phyloP scores from a whole-genome alignment of 2,888 invertebrate species.

The Synergus japonicus region DNA sequence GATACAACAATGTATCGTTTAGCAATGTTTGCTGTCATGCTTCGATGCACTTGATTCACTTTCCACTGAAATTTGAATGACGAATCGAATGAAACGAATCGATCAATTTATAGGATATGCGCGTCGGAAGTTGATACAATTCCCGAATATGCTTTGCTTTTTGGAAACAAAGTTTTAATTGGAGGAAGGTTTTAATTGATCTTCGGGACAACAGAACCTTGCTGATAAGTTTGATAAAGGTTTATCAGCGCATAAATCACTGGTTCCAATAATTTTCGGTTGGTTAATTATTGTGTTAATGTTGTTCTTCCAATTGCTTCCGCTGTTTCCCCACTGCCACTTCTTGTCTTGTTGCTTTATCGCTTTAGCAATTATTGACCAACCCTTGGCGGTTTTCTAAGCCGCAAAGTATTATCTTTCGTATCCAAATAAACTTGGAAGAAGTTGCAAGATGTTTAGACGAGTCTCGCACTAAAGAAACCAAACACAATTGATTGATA shows the following conservation, averaged over 20 bases:
- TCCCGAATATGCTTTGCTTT: not conserved
- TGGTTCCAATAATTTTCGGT: not conserved
- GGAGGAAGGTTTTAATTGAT: not conserved
- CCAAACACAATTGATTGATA: not conserved
- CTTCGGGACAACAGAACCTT: not conserved
- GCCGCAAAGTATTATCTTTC: not conserved
- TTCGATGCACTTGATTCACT: not conserved
- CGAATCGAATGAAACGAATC: not conserved
- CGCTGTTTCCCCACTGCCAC: not conserved
- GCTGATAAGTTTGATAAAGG: not conserved
- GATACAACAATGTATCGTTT: constrained; percentile 9
- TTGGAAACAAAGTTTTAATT: too few relatives aligned
- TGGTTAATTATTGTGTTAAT: not conserved
- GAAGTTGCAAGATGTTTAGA: not conserved
- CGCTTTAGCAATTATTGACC: not conserved
- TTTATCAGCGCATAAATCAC: not conserved
- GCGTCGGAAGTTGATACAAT: not conserved
- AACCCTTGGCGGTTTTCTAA: not conserved
- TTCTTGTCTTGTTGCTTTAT: too few relatives aligned
- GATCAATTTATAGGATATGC: not conserved
- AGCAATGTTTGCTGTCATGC: constrained; percentile 1
- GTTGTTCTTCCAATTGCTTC: not conserved
- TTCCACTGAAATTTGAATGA: not conserved
- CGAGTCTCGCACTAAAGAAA: not conserved
- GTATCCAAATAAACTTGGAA: not conserved